These are phyloP conservation scores for Hedychridium roseum DNA, from an alignment of 2,888 invertebrate genomes.

Conservation along the genomic window DNA sequence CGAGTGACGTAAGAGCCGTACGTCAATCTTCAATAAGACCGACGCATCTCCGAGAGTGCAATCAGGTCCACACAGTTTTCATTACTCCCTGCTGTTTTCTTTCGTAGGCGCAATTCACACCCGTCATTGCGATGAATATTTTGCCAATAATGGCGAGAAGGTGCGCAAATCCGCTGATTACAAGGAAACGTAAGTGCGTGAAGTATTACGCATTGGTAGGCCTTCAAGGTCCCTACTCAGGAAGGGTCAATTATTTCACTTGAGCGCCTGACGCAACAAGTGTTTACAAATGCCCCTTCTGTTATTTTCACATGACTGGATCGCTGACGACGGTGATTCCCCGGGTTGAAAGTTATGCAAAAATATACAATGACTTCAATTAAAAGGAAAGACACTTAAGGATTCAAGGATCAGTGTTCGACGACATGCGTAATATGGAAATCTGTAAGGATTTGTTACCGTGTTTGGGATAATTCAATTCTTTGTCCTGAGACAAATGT, in stretches of 20 bases:
- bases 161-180: too few relatives aligned
- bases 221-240: too few relatives aligned
- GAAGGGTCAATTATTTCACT: slow-evolving; percentile 9
- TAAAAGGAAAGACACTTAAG: not conserved
- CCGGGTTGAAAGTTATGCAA: not conserved
- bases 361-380: not conserved
- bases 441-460: not conserved
- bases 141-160: too few relatives aligned
- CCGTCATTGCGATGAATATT: too few relatives aligned
- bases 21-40: slow-evolving; percentile 20
- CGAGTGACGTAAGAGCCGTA: slow-evolving; percentile 20
- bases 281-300: not conserved
- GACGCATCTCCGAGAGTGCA: too few relatives aligned
- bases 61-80: too few relatives aligned
- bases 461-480: not conserved
- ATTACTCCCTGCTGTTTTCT: too few relatives aligned
- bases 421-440: not conserved
- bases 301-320: not conserved
- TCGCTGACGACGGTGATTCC: not conserved
- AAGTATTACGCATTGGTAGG: too few relatives aligned
- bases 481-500: too few relatives aligned
- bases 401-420: not conserved
- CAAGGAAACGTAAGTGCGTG: too few relatives aligned
- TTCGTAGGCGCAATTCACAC: too few relatives aligned
- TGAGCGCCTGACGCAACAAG: slow-evolving; percentile 5